Evolutionary conservation across 2,113 vertebrate genomes (phyloP).

Genomic region (Prionailurus viverrinus): DNA sequence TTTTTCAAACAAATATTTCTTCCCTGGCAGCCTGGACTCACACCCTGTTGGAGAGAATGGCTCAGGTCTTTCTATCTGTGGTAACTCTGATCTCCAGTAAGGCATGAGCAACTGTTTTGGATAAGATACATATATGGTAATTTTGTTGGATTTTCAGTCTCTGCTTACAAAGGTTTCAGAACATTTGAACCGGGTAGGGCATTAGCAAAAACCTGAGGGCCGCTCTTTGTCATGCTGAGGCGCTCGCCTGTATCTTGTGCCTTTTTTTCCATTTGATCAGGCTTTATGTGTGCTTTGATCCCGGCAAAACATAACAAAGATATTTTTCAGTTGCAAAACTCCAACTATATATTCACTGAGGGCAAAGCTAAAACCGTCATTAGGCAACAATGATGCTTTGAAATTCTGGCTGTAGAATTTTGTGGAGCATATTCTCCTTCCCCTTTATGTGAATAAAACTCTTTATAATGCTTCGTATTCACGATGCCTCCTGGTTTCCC

Average conservation of each 20-base stretch:
- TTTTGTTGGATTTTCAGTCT: slow-evolving; percentile 58
- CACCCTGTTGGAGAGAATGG: not conserved
- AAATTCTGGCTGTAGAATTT: slow-evolving; percentile 80
- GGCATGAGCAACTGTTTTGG: not conserved
- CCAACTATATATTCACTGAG: slow-evolving; percentile 77
- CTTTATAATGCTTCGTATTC: slow-evolving; percentile 73
- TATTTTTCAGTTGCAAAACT: slow-evolving; percentile 82
- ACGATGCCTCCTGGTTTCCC: slow-evolving; percentile 67
- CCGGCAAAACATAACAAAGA: slow-evolving; percentile 82
- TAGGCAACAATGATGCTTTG: slow-evolving; percentile 82
- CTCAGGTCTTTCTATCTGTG: slow-evolving; percentile 41
- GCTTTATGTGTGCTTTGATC: slow-evolving; percentile 82
- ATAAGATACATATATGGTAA: slow-evolving; percentile 3
- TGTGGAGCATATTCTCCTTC: slow-evolving; percentile 75
- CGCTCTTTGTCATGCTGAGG: slow-evolving; percentile 67
- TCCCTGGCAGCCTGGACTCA: not conserved
- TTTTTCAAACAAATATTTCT: slow-evolving; percentile 38
- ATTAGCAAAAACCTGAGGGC: slow-evolving; percentile 71
- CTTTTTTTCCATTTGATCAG: slow-evolving; percentile 69
- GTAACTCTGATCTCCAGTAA: slow-evolving; percentile 38
- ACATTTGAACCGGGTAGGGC: slow-evolving; percentile 43
- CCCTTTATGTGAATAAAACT: slow-evolving; percentile 79
- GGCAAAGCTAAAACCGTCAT: slow-evolving; percentile 81
- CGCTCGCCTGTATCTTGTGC: slow-evolving; percentile 52
- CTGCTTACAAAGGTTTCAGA: slow-evolving; percentile 68